phyloP scores from a whole-genome alignment of 1,140 invertebrate genomes.

The Zophobas morio region DNA sequence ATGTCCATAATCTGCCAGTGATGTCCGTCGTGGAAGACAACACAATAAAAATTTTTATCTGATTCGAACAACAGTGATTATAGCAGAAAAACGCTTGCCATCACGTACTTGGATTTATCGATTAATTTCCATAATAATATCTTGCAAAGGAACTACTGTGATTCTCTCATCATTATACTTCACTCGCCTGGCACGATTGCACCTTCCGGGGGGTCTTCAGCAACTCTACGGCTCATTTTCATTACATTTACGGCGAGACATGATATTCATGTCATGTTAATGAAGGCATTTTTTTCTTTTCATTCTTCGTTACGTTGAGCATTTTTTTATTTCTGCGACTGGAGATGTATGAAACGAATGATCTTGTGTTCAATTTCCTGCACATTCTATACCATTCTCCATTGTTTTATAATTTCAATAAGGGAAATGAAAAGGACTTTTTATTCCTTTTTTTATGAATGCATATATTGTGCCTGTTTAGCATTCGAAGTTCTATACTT shows the following conservation, averaged over 20 bases:
- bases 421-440: too few species aligned
- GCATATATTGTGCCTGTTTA: too few species aligned
- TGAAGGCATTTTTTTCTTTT: slow-evolving; percentile 10
- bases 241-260: slow-evolving; percentile 4
- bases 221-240: background rate
- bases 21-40: too few species aligned
- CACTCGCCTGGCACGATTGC: background rate
- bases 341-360: background rate
- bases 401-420: too few species aligned
- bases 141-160: background rate
- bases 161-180: background rate
- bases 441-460: too few species aligned
- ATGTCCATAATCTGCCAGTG: too few species aligned
- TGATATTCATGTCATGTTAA: slow-evolving; percentile 31
- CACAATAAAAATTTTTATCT: too few species aligned
- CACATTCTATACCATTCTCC: too few species aligned
- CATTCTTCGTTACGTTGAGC: background rate
- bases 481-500: too few species aligned
- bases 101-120: background rate
- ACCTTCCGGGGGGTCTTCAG: background rate
- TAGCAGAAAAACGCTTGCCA: too few species aligned
- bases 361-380: too few species aligned
- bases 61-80: too few species aligned
- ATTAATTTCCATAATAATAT: background rate
- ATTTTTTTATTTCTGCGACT: background rate